Conservation (phyloP, 2,888 invertebrate species). For the Pollenia amentaria region DNA sequence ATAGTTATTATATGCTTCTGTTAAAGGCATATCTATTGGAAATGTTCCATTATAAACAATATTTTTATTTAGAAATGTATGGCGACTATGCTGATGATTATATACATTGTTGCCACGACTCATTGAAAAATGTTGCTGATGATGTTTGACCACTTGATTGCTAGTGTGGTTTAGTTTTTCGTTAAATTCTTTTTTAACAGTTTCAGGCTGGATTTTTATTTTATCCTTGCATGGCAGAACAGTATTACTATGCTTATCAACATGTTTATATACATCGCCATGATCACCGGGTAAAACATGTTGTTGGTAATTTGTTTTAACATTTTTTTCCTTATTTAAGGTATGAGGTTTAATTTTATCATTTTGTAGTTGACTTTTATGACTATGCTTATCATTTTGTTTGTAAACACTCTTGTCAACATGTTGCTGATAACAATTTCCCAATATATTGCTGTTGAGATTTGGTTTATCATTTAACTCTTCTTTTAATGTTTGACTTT, state of each 20-base stretch:
- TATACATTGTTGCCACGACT: conserved; percentile 18
- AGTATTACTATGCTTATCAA: background rate
- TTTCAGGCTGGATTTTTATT: too few species aligned
- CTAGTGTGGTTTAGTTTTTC: background rate
- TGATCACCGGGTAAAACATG: too few species aligned
- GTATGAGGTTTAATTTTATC: too few species aligned
- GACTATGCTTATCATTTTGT: conserved; percentile 18
- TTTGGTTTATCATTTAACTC: background rate
- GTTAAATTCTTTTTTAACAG: background rate
- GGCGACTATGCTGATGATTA: conserved; percentile 44
- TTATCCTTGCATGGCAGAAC: too few species aligned
- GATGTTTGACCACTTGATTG: conserved; percentile 1
- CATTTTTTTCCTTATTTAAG: too few species aligned
- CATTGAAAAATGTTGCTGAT: conserved; percentile 9
- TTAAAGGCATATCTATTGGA: conserved; percentile 91
- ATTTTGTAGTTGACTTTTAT: too few species aligned
- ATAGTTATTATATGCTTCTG: conserved; percentile 78
- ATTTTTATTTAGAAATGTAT: conserved; percentile 76
- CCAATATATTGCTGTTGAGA: background rate
- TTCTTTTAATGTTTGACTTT: too few species aligned
- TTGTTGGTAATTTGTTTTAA: too few species aligned
- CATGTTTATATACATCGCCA: background rate
- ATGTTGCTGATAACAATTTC: conserved; percentile 26
- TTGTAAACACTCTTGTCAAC: conserved; percentile 43
- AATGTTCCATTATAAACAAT: conserved; percentile 94